Evolutionary conservation across 2,888 invertebrate species (phyloP), one percentile per base, ranked within the genome.

Genomic region (Sepiola atlantica): DNA sequence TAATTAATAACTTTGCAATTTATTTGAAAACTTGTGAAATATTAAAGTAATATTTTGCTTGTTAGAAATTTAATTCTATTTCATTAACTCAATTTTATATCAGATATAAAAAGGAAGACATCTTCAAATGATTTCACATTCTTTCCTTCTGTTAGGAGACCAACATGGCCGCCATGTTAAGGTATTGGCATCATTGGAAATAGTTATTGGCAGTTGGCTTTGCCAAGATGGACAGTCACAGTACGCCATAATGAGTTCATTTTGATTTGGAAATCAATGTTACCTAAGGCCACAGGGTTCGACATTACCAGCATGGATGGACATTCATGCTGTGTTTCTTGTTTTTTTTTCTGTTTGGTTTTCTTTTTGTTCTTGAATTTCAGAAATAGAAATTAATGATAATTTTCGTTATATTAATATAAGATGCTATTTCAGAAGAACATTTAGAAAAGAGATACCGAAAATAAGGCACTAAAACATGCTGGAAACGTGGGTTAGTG

Each of bases 161-260:
- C 77, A 77, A 77, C 16, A 77, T 77, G 32, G 77, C 32, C 77
- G 18, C 32, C 16, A 77, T 32, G 32, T 77, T 77, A 77, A 77
- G 77, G 28, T 77, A 18, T 77, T 77, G 77, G n/a, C 77, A 77
- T 77, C 32, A 77, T 77, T 77, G 77, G 77, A 77, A 77, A 77
- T 77, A n/a, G 77, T 77, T 77, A 77, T 77, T 77, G 77, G 77
- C 77, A 77, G 77, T 77, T 77, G 77, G 16, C n/a, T 77, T n/a
- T 77, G 77, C 77, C 77, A 77, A 77, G 77, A 77, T 77, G 77
- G 77, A 77, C 77, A 77, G n/a, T n/a, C n/a, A n/a, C 16, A 77
- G n/a, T 77, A 77, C n/a, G n/a, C 77, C 18, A 18, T 77, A 77
- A 77, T 77, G 77, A 77, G 77, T 77, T 77, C n/a, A 77, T 16